Percentiles rank a stretch among this genome's conserved stretches.
phyloP scores from a whole-genome alignment of 2,888 invertebrate genomes.

The Drosophila barbarae region DNA sequence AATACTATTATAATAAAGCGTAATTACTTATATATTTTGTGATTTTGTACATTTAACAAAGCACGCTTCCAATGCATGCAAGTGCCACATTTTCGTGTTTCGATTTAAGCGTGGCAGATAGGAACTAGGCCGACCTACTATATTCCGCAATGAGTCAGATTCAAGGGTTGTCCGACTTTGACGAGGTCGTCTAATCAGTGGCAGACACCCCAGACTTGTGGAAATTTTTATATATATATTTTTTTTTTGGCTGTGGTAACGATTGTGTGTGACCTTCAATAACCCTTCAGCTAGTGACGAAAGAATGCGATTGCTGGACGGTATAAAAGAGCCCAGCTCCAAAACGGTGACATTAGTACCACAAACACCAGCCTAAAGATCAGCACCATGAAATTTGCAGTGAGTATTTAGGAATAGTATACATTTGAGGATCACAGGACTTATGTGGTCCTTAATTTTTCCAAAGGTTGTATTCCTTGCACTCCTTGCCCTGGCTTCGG shows the following conservation, averaged over 20 bases:
- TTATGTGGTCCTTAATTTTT: not conserved
- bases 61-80: slow-evolving; percentile 11
- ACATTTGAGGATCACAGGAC: too few relatives aligned
- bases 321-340: slow-evolving; percentile 16
- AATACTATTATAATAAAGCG: not conserved
- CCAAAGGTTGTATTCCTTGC: slow-evolving; percentile 24
- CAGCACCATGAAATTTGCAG: slow-evolving; percentile 25
- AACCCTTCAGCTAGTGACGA: not conserved
- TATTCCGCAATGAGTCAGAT: not conserved
- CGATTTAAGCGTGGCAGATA: not conserved
- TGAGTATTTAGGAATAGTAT: not conserved
- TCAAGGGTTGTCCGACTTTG: slow-evolving; percentile 1
- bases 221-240: slow-evolving; percentile 10
- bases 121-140: not conserved
- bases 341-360: not conserved
- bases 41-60: not conserved
- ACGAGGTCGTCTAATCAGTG: not conserved
- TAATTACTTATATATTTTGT: not conserved
- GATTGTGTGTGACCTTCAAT: not conserved
- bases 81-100: not conserved
- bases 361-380: slow-evolving; percentile 3
- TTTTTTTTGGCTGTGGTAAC: not conserved
- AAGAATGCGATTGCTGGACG: not conserved
- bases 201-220: slow-evolving; percentile 4
- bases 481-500: slow-evolving; percentile 17